Conservation (phyloP, 2,888 invertebrate genomes). For the Oscheius myriophilus region DNA sequence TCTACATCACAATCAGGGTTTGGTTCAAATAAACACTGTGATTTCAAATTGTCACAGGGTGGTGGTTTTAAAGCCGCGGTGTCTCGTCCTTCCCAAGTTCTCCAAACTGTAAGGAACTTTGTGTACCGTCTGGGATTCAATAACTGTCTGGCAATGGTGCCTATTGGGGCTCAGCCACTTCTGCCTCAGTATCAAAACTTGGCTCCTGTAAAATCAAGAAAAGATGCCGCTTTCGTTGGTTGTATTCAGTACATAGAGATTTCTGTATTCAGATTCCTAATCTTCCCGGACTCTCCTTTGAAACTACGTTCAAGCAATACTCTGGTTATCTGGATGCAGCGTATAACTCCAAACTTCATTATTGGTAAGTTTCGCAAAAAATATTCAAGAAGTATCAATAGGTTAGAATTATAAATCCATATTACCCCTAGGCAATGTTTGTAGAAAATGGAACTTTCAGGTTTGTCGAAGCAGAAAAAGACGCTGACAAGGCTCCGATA, state of each 20-base stretch:
- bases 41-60: slow-evolving; percentile 31
- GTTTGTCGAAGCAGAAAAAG: slow-evolving; percentile 72
- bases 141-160: slow-evolving; percentile 40
- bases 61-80: slow-evolving; percentile 45
- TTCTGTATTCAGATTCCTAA: slow-evolving; percentile 27
- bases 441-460: too few relatives aligned
- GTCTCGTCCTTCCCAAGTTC: slow-evolving; percentile 40
- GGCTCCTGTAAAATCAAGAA: slow-evolving; percentile 18
- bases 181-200: slow-evolving; percentile 34
- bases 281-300: slow-evolving; percentile 49
- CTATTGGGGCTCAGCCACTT: slow-evolving; percentile 38
- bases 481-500: slow-evolving; percentile 68
- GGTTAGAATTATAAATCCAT: too few relatives aligned
- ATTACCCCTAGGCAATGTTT: too few relatives aligned
- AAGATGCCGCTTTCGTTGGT: slow-evolving; percentile 36
- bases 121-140: slow-evolving; percentile 37
- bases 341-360: slow-evolving; percentile 38
- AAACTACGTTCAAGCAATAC: slow-evolving; percentile 51
- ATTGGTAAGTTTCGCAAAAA: slow-evolving; percentile 42
- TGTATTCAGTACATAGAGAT: background rate
- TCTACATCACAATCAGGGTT: slow-evolving; percentile 13
- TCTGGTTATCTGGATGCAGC: slow-evolving; percentile 54
- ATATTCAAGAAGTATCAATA: too few relatives aligned
- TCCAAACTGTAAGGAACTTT: slow-evolving; percentile 47
- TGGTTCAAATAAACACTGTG: background rate